These are phyloP conservation scores for Thaumatotibia leucotreta DNA, from an alignment of 1,140 invertebrate species.

Conservation along the genomic window DNA sequence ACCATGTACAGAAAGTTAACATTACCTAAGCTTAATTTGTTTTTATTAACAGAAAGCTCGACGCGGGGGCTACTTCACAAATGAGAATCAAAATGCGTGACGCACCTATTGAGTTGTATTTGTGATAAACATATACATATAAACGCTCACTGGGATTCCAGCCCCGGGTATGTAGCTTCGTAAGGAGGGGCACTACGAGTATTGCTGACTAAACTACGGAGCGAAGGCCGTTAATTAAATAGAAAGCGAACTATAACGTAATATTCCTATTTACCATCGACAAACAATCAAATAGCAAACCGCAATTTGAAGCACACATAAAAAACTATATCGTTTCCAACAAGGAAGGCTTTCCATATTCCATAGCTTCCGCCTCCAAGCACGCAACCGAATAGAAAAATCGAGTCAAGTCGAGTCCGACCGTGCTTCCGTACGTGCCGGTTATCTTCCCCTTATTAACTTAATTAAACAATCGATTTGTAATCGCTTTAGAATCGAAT, in stretches of 20 bases:
- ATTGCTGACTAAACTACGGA: no score
- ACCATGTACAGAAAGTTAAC: no score
- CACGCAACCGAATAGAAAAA: slow-evolving; percentile 9
- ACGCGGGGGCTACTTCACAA: no score
- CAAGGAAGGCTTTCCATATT: not conserved
- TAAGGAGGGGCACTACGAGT: no score
- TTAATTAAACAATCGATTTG: slow-evolving; percentile 43
- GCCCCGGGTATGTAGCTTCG: no score
- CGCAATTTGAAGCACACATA: not conserved
- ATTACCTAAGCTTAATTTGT: no score
- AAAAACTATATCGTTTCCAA: slow-evolving; percentile 10
- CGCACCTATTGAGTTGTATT: no score
- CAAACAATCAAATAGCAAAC: not conserved
- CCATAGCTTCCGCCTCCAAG: not conserved
- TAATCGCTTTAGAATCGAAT: slow-evolving; percentile 13
- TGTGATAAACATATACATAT: no score
- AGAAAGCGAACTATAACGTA: not conserved
- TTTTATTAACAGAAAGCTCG: no score
- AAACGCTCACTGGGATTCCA: no score
- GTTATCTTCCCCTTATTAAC: slow-evolving; percentile 33
- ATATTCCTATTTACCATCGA: not conserved
- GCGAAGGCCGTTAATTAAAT: no score
- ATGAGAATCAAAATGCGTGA: no score
- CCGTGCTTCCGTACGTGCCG: slow-evolving; percentile 39
- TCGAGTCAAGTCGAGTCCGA: slow-evolving; percentile 5